Base-by-base conservation (phyloP, 1,140 invertebrate species). In the Geopemphigus sp. region DNA sequence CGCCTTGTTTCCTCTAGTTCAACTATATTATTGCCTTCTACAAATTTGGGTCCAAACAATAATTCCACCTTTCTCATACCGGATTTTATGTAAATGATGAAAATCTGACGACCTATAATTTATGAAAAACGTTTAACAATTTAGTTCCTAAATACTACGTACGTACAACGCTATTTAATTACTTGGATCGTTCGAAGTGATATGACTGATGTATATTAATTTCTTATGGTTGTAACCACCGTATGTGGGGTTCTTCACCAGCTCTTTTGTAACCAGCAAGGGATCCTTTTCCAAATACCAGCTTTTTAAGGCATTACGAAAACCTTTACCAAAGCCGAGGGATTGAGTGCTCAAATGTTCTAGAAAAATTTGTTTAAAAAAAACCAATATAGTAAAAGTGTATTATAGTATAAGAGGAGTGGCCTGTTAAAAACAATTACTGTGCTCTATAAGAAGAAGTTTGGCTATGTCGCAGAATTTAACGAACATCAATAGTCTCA, bases 241-340 rank as follows among this genome's bases (percentile, higher is more conserved):
- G 56, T 14, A 73, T 0, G 0, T 22, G 12, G 1, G 47, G 17
- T 59, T 1, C 32, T 8, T 45, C 45, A 39, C 32, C 11, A 76
- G 22, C 0, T 6, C 5, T 76, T 45, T 17, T 22, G 32, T 24
- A 5, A 29, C 39, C 17, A 32, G 17, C 5, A 59, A 24, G 10
- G 54, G 54, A 59, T 26, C 54, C 39, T 8, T 59, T 5, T 57
- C 39, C 5, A 74, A 39, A 59, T 76, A 76, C 72, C 72, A 76
- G 6, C n/a, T 24, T 10, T 0, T 8, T 10, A 59, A 5, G 24
- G n/a, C 14, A 0, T 1, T 59, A 22, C 32, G 54, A 17, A 24
- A 17, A 2, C 54, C 32, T 17, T 4, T 19, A 6, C 54, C 19
- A 45, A 15, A 59, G 22, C 56, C 32, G 8, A 11, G 24, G 22